phyloP scores from a whole-genome alignment of 2,113 vertebrate species.

The Perca fluviatilis region DNA sequence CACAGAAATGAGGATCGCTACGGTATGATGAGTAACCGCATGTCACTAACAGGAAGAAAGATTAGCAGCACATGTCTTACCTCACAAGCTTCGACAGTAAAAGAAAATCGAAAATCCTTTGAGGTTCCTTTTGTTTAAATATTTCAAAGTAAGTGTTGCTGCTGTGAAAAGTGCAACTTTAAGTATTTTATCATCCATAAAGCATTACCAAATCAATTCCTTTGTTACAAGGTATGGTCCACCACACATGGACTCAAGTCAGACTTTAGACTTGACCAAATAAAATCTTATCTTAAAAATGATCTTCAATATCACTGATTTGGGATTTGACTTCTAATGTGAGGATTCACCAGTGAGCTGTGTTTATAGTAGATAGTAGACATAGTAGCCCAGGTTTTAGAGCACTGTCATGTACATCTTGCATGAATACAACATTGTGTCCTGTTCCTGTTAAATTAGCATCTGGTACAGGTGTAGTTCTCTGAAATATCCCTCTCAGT shows the following conservation, averaged over 20 bases:
- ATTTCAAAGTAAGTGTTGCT: too few species aligned
- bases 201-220: background rate
- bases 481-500: background rate
- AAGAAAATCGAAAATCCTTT: background rate
- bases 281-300: background rate
- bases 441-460: constrained; percentile 18
- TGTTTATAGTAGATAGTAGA: too few species aligned
- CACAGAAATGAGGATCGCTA: background rate
- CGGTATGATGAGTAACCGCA: background rate
- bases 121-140: background rate
- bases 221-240: background rate
- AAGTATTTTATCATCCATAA: background rate
- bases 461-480: background rate
- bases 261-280: background rate
- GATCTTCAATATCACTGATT: too few species aligned
- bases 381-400: background rate
- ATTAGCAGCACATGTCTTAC: background rate
- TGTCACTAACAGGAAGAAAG: background rate
- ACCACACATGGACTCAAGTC: background rate
- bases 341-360: background rate
- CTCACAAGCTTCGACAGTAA: background rate
- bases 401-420: background rate
- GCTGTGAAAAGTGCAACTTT: background rate
- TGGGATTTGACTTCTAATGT: background rate
- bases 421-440: background rate